These are phyloP conservation scores for Ranitomeya imitator DNA, from an alignment of 2,113 vertebrate species.

Conservation along the genomic window DNA sequence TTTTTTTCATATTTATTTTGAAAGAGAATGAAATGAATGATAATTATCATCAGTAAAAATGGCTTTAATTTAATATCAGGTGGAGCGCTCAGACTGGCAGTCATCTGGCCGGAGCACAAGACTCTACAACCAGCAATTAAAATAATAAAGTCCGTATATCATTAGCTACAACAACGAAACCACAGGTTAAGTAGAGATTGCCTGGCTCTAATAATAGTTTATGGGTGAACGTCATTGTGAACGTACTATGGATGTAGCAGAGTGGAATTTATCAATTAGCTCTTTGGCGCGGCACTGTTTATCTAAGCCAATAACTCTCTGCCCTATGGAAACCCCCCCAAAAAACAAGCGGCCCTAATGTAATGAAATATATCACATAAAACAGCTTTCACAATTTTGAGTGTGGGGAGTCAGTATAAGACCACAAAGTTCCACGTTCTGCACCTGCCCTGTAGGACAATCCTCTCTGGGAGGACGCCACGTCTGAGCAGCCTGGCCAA, in stretches of 20 bases:
- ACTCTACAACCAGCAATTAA: slow-evolving; percentile 8
- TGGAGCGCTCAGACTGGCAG: background rate
- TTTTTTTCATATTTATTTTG: too few species aligned
- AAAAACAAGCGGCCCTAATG: background rate
- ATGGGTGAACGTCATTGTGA: background rate
- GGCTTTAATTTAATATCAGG: background rate
- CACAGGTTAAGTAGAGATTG: background rate
- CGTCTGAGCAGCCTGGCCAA: too few species aligned
- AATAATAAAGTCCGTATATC: background rate
- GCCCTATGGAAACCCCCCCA: too few species aligned
- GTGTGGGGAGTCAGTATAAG: too few species aligned
- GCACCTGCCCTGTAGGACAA: too few species aligned
- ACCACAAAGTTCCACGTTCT: too few species aligned
- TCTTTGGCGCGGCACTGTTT: background rate
- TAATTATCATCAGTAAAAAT: too few species aligned
- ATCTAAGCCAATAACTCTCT: too few species aligned
- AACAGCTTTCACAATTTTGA: too few species aligned
- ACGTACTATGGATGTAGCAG: background rate
- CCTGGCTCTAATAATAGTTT: background rate
- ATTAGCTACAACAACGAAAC: slow-evolving; percentile 12
- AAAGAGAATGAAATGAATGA: too few species aligned
- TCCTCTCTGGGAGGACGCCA: too few species aligned
- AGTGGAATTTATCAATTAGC: background rate
- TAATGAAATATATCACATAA: background rate
- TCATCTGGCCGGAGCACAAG: background rate